A percentile compares a stretch with the other conserved stretches of the same genome.
Evolutionary conservation across 2,888 invertebrate species (phyloP).

Genomic region (Encarsia formosa): DNA sequence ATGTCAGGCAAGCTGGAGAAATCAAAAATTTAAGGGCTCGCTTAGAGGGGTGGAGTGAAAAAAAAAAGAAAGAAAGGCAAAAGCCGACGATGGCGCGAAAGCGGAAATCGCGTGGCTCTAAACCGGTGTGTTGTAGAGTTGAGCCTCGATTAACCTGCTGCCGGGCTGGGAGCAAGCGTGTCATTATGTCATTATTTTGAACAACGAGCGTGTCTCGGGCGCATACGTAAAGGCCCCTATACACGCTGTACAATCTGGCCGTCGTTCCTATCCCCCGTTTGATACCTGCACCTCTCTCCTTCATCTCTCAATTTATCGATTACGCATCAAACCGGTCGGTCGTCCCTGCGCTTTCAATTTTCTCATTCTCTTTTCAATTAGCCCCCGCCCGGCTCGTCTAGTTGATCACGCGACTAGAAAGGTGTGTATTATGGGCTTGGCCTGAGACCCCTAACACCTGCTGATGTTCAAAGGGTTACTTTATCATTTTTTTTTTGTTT

Average conservation of each 20-base stretch:
- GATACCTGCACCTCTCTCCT: constrained; percentile 11
- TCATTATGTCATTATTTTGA: constrained; percentile 51
- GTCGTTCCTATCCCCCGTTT: background rate
- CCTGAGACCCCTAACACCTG: too few species aligned
- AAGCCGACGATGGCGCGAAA: constrained; percentile 1
- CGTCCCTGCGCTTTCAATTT: background rate
- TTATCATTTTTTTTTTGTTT: too few species aligned
- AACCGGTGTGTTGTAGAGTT: too few species aligned
- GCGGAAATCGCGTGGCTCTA: constrained; percentile 15
- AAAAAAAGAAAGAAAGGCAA: background rate
- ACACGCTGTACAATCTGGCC: background rate
- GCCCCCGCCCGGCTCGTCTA: background rate
- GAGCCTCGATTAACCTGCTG: too few species aligned
- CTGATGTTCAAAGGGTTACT: too few species aligned
- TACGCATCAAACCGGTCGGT: constrained; percentile 1
- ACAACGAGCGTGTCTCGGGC: constrained; percentile 49
- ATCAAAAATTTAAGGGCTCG: too few species aligned
- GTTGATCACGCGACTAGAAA: too few species aligned
- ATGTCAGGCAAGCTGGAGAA: too few species aligned
- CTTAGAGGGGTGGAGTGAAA: background rate
- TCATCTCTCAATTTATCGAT: constrained; percentile 25
- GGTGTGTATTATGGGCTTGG: too few species aligned
- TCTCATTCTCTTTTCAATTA: background rate
- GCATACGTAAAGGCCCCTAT: constrained; percentile 21
- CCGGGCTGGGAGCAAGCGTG: too few species aligned